Percentiles rank a stretch among this genome's conserved stretches.
Evolutionary conservation across 2,888 invertebrate species (phyloP).

Genomic region (Nycteola revayana): DNA sequence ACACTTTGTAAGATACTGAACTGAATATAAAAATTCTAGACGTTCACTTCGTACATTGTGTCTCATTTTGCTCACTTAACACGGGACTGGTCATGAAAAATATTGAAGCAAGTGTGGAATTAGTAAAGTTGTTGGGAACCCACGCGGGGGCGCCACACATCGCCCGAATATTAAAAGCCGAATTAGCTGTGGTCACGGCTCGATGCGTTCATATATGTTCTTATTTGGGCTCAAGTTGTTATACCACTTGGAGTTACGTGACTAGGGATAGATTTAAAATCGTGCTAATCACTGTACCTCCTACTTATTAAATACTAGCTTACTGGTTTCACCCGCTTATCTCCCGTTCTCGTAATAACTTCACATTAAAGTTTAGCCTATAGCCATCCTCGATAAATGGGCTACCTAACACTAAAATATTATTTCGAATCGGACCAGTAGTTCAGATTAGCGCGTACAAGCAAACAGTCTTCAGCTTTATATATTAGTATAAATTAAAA

Average conservation of each 20-base stretch:
- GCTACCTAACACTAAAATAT: too few relatives aligned
- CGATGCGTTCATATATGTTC: conserved; percentile 62
- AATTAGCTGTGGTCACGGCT: conserved; percentile 63
- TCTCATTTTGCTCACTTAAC: conserved; percentile 56
- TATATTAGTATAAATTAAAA: too few relatives aligned
- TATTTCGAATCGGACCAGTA: too few relatives aligned
- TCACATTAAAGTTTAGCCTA: too few relatives aligned
- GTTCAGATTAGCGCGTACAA: too few relatives aligned
- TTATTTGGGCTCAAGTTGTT: conserved; percentile 54
- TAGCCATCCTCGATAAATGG: too few relatives aligned
- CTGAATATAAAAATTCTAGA: conserved; percentile 58
- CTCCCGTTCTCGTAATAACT: too few relatives aligned
- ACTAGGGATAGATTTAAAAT: too few relatives aligned
- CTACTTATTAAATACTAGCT: too few relatives aligned
- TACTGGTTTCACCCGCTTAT: too few relatives aligned
- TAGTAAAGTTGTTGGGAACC: conserved; percentile 54
- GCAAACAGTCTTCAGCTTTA: too few relatives aligned
- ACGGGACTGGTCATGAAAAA: conserved; percentile 48
- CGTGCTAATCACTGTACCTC: too few relatives aligned
- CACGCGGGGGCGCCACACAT: conserved; percentile 51
- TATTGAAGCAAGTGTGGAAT: conserved; percentile 52
- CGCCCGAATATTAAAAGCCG: conserved; percentile 71
- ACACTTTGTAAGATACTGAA: conserved; percentile 36
- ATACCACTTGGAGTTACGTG: conserved; percentile 47
- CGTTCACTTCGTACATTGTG: conserved; percentile 49